phyloP scores from a whole-genome alignment of 2,888 invertebrate species.

The Lithophane socia region DNA sequence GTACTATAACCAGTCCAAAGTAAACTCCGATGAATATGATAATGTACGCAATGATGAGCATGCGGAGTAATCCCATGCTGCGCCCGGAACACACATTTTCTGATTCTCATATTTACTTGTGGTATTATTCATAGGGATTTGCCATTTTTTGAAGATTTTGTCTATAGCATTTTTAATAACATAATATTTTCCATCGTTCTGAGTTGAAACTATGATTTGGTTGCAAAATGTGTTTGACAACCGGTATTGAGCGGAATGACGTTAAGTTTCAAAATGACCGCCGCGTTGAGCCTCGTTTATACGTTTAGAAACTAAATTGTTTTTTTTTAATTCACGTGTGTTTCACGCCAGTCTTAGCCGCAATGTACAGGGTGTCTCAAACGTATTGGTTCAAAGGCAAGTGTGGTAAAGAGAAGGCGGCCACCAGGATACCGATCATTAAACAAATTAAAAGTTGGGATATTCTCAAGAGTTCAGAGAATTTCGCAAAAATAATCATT shows the following conservation, averaged over 20 bases:
- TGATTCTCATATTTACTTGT: conserved; percentile 53
- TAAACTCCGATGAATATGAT: conserved; percentile 78
- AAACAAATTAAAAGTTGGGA: no score
- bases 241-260: conserved; percentile 15
- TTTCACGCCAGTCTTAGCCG: no score
- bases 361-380: no score
- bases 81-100: conserved; percentile 48
- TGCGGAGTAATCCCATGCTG: conserved; percentile 80
- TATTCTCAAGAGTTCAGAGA: no score
- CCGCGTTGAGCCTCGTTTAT: not conserved
- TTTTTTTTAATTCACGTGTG: no score
- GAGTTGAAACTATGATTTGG: conserved; percentile 14
- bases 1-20: conserved; percentile 80
- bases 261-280: conserved; percentile 40
- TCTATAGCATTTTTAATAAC: conserved; percentile 23
- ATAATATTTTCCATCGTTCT: conserved; percentile 8
- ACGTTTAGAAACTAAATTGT: conserved; percentile 31
- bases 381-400: no score
- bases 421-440: no score
- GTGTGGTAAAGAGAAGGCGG: no score
- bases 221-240: conserved; percentile 30
- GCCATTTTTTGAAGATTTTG: conserved; percentile 38
- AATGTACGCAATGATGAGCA: conserved; percentile 80
- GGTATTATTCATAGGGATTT: conserved; percentile 26
- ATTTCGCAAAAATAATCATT: no score